Conservation (phyloP, 1,140 invertebrate genomes). For the Elymnias hypermnestra region DNA sequence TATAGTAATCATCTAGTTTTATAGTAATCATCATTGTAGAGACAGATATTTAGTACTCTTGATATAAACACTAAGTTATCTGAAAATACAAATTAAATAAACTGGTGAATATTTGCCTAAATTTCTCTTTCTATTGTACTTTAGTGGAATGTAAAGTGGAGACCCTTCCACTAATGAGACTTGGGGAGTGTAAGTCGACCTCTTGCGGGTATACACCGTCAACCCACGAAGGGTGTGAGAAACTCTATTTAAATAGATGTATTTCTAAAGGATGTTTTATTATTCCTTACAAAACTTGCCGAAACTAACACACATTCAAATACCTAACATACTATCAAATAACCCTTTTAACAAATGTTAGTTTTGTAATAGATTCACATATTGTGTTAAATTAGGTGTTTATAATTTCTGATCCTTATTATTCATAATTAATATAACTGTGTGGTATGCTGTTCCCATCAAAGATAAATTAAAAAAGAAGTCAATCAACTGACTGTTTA, state of each 20-base stretch:
- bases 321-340: too few relatives aligned
- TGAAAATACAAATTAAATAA: neutral
- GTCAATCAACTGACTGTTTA: too few relatives aligned
- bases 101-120: neutral
- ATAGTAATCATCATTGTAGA: too few relatives aligned
- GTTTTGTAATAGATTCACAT: too few relatives aligned
- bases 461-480: too few relatives aligned
- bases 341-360: too few relatives aligned
- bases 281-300: neutral
- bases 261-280: neutral
- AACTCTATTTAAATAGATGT: conserved; percentile 1
- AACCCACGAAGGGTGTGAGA: conserved; percentile 1
- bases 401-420: too few relatives aligned
- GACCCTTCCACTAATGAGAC: conserved; percentile 6
- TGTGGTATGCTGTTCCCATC: too few relatives aligned
- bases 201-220: conserved; percentile 4
- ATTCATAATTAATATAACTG: too few relatives aligned
- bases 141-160: conserved; percentile 6
- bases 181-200: conserved; percentile 4
- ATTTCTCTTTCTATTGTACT: conserved; percentile 1
- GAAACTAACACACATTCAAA: neutral
- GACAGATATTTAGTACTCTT: too few relatives aligned
- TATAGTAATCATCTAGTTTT: too few relatives aligned
- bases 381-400: too few relatives aligned
- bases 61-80: neutral